Conservation (phyloP, 1,140 invertebrate species). For the Zaprionus nigranus region DNA sequence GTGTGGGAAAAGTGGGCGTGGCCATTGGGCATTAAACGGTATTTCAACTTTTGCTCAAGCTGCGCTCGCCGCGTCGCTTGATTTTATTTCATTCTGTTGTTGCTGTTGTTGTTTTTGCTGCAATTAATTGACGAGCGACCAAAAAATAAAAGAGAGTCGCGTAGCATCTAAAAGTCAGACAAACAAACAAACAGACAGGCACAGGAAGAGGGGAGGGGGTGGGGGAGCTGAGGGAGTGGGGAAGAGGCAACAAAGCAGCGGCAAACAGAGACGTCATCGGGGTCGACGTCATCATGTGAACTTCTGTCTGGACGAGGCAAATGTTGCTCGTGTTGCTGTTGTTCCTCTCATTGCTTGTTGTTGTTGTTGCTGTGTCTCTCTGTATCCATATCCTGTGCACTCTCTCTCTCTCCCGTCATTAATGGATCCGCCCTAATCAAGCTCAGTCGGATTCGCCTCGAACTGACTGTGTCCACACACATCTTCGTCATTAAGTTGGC, state of each 20-base stretch:
- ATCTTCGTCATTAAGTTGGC: slow-evolving; percentile 64
- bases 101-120: slow-evolving; percentile 54
- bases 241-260: slow-evolving; percentile 25
- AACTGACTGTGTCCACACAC: slow-evolving; percentile 47
- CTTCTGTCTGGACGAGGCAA: slow-evolving; percentile 54
- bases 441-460: slow-evolving; percentile 23
- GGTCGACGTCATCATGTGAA: slow-evolving; percentile 67
- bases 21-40: slow-evolving; percentile 78
- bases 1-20: slow-evolving; percentile 80
- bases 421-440: slow-evolving; percentile 75
- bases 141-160: slow-evolving; percentile 52
- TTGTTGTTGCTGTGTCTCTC: slow-evolving; percentile 21
- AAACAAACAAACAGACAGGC: slow-evolving; percentile 40
- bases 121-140: slow-evolving; percentile 76
- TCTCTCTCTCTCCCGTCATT: slow-evolving; percentile 57
- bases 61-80: slow-evolving; percentile 14
- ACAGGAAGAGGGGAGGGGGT: background rate
- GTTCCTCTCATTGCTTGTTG: background rate
- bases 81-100: slow-evolving; percentile 1
- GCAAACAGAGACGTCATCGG: slow-evolving; percentile 75
- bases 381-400: slow-evolving; percentile 75
- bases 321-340: background rate
- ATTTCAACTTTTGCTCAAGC: slow-evolving; percentile 76
- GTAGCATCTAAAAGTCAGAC: slow-evolving; percentile 51
- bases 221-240: background rate